phyloP scores from a whole-genome alignment of 92 coral and sea anemone species.

The Montipora capitata region DNA sequence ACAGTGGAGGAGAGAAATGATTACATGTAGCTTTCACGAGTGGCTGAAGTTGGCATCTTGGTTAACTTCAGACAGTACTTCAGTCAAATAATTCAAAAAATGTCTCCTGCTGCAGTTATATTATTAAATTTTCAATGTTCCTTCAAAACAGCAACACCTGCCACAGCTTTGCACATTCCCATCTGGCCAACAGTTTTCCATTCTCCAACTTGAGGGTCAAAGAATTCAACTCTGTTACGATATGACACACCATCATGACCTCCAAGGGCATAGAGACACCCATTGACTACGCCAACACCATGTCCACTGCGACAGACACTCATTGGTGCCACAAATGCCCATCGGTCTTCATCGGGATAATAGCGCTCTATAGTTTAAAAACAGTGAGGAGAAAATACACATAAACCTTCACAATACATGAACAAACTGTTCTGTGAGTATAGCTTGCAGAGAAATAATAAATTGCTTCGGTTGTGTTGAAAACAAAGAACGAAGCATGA shows the following conservation, averaged over 20 bases:
- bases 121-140: slow-evolving; percentile 16
- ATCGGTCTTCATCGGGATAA: slow-evolving; percentile 91
- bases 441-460: too few species aligned
- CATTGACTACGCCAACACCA: slow-evolving; percentile 89
- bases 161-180: slow-evolving; percentile 94
- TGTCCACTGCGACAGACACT: slow-evolving; percentile 96
- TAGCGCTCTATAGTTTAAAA: slow-evolving; percentile 76
- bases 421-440: too few species aligned
- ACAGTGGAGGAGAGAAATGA: too few species aligned
- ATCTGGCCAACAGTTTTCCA: slow-evolving; percentile 88
- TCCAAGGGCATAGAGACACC: slow-evolving; percentile 88
- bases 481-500: too few species aligned
- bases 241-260: slow-evolving; percentile 94
- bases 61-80: too few species aligned
- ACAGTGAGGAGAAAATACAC: neutral
- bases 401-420: neutral
- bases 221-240: slow-evolving; percentile 88
- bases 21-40: too few species aligned
- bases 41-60: too few species aligned
- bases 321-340: slow-evolving; percentile 96
- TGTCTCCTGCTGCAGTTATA: too few species aligned
- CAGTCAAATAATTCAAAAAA: too few species aligned
- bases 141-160: slow-evolving; percentile 88
- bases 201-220: slow-evolving; percentile 89
- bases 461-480: too few species aligned